Evolutionary conservation across 1,140 invertebrate genomes (phyloP).

Genomic region (Brachionus koreanus): DNA sequence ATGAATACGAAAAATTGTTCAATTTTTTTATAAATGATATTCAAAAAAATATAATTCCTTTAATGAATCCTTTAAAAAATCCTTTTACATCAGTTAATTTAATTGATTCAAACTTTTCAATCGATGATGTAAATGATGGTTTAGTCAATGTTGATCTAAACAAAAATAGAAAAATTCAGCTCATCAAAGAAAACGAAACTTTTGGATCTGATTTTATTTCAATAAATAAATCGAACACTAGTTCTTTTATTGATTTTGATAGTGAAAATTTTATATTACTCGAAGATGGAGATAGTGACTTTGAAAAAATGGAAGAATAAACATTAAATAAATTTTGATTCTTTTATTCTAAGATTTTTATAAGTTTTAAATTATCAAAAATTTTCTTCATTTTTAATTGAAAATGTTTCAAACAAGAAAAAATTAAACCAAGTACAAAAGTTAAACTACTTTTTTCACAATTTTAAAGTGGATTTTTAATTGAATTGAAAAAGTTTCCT

Average conservation of each 20-base stretch:
- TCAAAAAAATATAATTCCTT: background rate
- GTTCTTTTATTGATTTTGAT: constrained; percentile 14
- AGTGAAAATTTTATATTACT: constrained; percentile 6
- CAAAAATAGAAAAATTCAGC: background rate
- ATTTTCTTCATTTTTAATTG: too few relatives aligned
- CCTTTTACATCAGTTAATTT: background rate
- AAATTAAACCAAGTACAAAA: too few relatives aligned
- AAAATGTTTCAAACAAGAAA: too few relatives aligned
- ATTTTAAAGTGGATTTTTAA: background rate
- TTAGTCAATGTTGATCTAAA: background rate
- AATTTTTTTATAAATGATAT: background rate
- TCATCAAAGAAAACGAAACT: background rate
- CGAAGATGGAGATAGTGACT: background rate
- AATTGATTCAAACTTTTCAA: background rate
- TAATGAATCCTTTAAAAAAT: background rate
- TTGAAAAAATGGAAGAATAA: constrained; percentile 28
- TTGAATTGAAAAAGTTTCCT: background rate
- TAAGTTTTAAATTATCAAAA: background rate
- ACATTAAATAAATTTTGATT: background rate
- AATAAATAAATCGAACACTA: background rate
- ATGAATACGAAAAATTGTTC: background rate
- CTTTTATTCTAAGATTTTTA: background rate
- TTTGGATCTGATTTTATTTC: constrained; percentile 35
- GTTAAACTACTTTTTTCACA: too few relatives aligned
- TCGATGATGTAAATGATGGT: background rate